phyloP scores from a whole-genome alignment of 2,113 vertebrate genomes.

The Brachyistius frenatus region DNA sequence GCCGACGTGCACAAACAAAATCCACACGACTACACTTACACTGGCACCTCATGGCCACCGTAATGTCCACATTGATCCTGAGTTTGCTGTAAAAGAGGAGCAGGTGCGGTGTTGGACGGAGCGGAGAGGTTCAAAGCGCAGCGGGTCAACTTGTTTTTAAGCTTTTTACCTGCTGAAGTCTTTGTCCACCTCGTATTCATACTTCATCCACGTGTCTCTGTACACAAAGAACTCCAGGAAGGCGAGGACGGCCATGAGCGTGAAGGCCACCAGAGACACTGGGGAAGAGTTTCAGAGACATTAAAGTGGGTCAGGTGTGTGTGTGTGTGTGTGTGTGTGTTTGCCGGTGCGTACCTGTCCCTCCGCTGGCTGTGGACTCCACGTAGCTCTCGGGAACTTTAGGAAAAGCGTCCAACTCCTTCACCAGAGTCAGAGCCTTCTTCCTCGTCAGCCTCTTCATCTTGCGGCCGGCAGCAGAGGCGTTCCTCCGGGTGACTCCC shows the following conservation, averaged over 20 bases:
- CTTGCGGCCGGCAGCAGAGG: constrained; percentile 74
- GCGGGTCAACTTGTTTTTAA: neutral
- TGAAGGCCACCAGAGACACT: constrained; percentile 97
- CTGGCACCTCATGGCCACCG: constrained; percentile 98
- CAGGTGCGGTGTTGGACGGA: constrained; percentile 1
- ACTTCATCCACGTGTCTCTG: constrained; percentile 97
- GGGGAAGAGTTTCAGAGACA: constrained; percentile 1
- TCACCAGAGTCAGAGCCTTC: constrained; percentile 95
- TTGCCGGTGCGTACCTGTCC: constrained; percentile 70
- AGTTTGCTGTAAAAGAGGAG: constrained; percentile 89
- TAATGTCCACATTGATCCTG: constrained; percentile 97
- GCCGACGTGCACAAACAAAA: neutral
- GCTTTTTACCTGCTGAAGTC: constrained; percentile 92
- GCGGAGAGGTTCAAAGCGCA: neutral
- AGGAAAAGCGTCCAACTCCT: constrained; percentile 96
- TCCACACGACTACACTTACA: constrained; percentile 87
- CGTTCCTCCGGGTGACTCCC: neutral
- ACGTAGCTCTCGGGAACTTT: constrained; percentile 98
- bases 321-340: no score
- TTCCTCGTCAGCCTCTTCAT: constrained; percentile 96
- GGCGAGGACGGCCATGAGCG: constrained; percentile 91
- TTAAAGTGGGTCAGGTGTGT: no score
- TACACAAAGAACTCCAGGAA: constrained; percentile 97
- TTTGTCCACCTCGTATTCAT: constrained; percentile 98
- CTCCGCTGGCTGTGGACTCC: constrained; percentile 89